phyloP scores from a whole-genome alignment of 2,113 vertebrate species.

The Sorex araneus region DNA sequence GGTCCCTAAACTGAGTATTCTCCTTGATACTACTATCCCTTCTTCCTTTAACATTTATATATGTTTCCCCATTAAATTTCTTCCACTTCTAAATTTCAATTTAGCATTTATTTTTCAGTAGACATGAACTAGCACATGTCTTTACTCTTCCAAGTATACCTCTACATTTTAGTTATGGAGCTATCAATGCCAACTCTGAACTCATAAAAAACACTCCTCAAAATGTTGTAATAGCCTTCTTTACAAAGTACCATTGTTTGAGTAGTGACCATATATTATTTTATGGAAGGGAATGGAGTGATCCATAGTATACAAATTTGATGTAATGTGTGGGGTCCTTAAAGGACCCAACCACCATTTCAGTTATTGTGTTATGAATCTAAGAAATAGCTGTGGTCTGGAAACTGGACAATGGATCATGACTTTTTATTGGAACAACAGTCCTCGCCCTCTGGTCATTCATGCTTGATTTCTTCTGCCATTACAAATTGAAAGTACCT shows the following conservation, averaged over 20 bases:
- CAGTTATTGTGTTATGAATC: background rate
- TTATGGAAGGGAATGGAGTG: background rate
- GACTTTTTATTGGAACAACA: conserved; percentile 1
- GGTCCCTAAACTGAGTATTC: background rate
- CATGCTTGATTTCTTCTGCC: conserved; percentile 37
- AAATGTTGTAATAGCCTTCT: background rate
- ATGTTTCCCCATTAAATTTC: background rate
- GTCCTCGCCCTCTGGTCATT: conserved; percentile 1
- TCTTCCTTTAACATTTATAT: background rate
- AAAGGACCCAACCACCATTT: background rate
- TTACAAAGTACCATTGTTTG: background rate
- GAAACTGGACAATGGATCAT: conserved; percentile 20
- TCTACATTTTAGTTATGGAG: background rate
- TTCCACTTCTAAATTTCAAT: background rate
- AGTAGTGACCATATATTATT: background rate
- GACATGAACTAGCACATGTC: background rate
- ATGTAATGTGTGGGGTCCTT: background rate
- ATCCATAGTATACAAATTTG: background rate
- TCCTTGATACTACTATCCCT: background rate
- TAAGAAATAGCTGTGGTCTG: background rate
- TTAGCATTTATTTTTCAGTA: conserved; percentile 25
- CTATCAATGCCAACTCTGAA: background rate
- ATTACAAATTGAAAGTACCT: conserved; percentile 3
- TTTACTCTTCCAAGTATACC: background rate
- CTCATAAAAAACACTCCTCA: background rate